Conservation (phyloP, 2,113 vertebrate species). For the Rhodinocichla rosea region DNA sequence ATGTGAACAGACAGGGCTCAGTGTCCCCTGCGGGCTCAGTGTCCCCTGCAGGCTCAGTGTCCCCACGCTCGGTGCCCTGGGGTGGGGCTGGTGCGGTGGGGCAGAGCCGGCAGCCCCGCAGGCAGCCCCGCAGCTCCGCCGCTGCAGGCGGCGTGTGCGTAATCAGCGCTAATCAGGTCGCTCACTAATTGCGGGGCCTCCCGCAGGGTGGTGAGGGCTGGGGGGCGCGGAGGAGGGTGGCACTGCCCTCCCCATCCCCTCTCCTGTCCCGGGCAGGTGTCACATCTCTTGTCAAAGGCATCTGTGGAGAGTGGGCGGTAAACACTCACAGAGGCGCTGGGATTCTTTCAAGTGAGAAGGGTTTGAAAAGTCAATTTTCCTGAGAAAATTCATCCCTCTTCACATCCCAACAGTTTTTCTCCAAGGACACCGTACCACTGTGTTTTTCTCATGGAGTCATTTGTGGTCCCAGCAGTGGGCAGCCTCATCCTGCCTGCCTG, state of each 20-base stretch:
- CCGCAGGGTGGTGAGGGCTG: conserved; percentile 5
- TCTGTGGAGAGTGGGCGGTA: not conserved
- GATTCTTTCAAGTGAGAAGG: not conserved
- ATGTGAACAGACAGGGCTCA: not conserved
- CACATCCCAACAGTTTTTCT: not conserved
- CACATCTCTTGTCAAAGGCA: not conserved
- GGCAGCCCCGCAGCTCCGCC: not conserved
- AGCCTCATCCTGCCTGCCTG: not conserved
- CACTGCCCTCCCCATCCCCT: not conserved
- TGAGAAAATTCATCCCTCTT: not conserved
- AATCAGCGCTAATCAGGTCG: conserved; percentile 68
- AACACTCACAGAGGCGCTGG: not conserved
- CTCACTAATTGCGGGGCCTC: conserved; percentile 41
- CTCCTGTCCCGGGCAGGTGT: not conserved
- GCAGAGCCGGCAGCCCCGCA: not conserved
- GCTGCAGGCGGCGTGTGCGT: not conserved
- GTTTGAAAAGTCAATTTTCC: not conserved
- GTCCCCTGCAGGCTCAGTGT: not conserved
- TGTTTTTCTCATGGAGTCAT: not conserved
- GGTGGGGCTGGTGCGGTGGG: not conserved
- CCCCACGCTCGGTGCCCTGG: not conserved
- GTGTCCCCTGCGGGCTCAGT: not conserved
- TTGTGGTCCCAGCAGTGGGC: not conserved
- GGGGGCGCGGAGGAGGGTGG: not conserved
- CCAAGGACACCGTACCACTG: not conserved